Conservation (phyloP, 2,113 vertebrate species). For the Brachypodius melanocephalos region DNA sequence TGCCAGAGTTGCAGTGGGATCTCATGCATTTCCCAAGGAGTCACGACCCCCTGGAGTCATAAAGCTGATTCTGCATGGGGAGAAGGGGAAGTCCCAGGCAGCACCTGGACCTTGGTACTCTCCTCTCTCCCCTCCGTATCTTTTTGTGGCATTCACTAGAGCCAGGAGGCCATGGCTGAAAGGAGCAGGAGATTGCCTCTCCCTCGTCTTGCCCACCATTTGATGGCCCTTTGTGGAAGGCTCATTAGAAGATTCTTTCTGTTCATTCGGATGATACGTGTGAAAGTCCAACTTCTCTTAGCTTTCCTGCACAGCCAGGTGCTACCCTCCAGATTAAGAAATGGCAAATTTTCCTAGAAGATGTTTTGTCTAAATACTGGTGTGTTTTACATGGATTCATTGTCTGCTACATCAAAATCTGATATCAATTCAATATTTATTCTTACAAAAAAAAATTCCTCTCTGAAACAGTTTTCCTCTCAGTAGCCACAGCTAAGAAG, state of each 20-base stretch:
- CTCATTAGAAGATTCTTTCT: not conserved
- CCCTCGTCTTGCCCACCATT: not conserved
- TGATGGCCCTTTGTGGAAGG: not conserved
- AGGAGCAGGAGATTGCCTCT: not conserved
- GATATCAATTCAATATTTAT: not conserved
- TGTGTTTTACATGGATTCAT: not conserved
- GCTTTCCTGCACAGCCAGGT: not conserved
- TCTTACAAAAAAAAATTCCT: not conserved
- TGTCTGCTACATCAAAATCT: not conserved
- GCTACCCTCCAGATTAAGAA: not conserved
- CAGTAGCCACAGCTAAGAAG: not conserved
- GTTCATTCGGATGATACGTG: not conserved
- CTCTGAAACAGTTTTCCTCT: not conserved
- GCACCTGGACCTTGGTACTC: not conserved
- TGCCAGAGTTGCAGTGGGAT: not conserved
- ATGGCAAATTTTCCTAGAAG: not conserved
- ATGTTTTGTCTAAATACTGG: not conserved
- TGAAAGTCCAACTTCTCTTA: not conserved
- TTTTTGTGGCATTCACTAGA: not conserved
- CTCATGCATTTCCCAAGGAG: not conserved
- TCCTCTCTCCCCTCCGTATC: not conserved
- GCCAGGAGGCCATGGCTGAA: not conserved
- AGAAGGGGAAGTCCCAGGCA: not conserved
- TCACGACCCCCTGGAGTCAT: accelerated
- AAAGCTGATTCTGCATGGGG: not conserved